Evolutionary conservation across 1,140 invertebrate genomes (phyloP).

Genomic region (Pissodes strobi): DNA sequence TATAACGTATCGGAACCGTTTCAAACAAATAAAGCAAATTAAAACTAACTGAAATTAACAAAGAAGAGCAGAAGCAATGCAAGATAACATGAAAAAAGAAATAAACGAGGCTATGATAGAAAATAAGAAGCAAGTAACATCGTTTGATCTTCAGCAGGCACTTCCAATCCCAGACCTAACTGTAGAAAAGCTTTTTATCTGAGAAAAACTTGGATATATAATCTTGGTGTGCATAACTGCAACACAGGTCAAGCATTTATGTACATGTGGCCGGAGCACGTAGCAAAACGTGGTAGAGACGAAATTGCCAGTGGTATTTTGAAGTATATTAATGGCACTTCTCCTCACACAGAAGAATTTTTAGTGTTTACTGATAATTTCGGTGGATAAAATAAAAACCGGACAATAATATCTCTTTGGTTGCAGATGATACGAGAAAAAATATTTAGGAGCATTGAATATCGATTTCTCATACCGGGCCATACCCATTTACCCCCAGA

Average conservation of each 20-base stretch:
- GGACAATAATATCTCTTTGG: slow-evolving; percentile 10
- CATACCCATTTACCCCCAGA: slow-evolving; percentile 4
- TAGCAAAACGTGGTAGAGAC: slow-evolving; percentile 17
- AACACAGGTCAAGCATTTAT: slow-evolving; percentile 15
- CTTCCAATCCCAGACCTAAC: slow-evolving; percentile 1
- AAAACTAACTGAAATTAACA: too few species aligned
- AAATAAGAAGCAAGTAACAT: neutral
- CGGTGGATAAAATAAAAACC: slow-evolving; percentile 37
- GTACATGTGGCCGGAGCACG: slow-evolving; percentile 24
- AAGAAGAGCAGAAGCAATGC: too few species aligned
- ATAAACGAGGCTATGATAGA: too few species aligned
- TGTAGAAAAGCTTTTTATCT: slow-evolving; percentile 22
- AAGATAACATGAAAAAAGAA: too few species aligned
- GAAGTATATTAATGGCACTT: slow-evolving; percentile 15
- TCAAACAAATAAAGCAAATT: too few species aligned
- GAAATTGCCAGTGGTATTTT: slow-evolving; percentile 13
- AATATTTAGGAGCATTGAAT: neutral
- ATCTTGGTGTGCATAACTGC: slow-evolving; percentile 24
- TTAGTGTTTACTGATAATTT: slow-evolving; percentile 35
- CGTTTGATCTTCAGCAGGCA: slow-evolving; percentile 25
- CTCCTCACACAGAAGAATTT: slow-evolving; percentile 4
- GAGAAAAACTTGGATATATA: slow-evolving; percentile 25
- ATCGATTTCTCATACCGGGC: neutral
- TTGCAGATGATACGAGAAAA: neutral
- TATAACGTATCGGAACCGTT: too few species aligned